These are phyloP conservation scores for Acromyrmex charruanus DNA, from an alignment of 1,140 invertebrate species.

Conservation along the genomic window DNA sequence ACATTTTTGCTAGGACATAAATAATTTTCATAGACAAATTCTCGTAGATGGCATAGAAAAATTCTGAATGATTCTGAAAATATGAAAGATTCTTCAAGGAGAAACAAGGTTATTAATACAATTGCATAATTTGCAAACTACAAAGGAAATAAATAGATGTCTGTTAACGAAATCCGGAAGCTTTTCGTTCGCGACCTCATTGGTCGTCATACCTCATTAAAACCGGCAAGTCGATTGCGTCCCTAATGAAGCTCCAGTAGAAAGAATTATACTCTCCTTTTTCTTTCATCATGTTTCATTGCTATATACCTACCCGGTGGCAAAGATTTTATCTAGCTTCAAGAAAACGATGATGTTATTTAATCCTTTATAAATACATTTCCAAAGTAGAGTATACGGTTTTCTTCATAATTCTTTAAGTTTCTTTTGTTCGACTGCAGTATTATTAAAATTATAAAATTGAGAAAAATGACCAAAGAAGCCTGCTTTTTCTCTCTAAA, in stretches of 20 bases:
- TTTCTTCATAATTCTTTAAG: not conserved
- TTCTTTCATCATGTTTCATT: not conserved
- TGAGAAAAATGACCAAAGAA: not conserved
- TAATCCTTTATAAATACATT: not conserved
- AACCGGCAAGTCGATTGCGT: conserved; percentile 20
- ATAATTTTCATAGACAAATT: not conserved
- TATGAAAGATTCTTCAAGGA: not conserved
- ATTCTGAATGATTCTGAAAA: conserved; percentile 8
- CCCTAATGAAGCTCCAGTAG: conserved; percentile 20
- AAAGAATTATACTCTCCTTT: not conserved
- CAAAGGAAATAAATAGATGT: not conserved
- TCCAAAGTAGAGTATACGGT: not conserved
- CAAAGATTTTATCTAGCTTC: conserved; percentile 2
- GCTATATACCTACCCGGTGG: not conserved
- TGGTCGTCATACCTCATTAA: conserved; percentile 43
- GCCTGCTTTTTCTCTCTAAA: not conserved
- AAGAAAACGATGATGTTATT: not conserved
- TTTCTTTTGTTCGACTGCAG: not conserved
- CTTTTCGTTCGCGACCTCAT: conserved; percentile 14
- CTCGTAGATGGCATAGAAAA: not conserved
- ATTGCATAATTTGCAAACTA: not conserved
- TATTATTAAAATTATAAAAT: conserved; percentile 7
- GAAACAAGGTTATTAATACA: not conserved
- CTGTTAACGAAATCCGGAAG: conserved; percentile 40
- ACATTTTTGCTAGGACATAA: not conserved